A percentile compares a stretch with the other conserved stretches of the same genome.
Evolutionary conservation across 2,113 vertebrate genomes (phyloP).

Genomic region (Reinhardtius hippoglossoides): DNA sequence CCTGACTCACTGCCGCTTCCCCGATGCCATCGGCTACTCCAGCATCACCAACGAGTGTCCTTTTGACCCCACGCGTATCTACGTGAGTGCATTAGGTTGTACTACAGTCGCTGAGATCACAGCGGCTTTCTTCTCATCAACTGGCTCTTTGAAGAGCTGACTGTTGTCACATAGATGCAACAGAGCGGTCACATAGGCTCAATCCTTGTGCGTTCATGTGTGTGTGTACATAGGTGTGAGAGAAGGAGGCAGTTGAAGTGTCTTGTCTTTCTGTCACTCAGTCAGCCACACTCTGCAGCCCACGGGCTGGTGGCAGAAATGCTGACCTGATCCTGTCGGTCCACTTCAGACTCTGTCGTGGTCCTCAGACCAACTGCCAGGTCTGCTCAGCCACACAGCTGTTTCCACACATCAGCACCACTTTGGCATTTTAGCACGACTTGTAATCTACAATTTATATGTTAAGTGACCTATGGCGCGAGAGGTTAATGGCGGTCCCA

Average conservation of each 20-base stretch:
- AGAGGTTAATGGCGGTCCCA: slow-evolving; percentile 8
- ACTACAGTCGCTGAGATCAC: neutral
- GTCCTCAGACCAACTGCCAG: slow-evolving; percentile 41
- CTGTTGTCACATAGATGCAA: neutral
- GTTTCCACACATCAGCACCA: slow-evolving; percentile 18
- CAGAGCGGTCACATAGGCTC: neutral
- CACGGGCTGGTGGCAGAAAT: slow-evolving; percentile 21
- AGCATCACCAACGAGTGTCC: slow-evolving; percentile 85
- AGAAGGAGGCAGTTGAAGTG: slow-evolving; percentile 6
- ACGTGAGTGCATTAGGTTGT: slow-evolving; percentile 77
- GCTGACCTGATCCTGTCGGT: slow-evolving; percentile 46
- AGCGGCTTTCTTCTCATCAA: neutral
- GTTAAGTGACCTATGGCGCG: slow-evolving; percentile 31
- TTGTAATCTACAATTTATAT: slow-evolving; percentile 9
- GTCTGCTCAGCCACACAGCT: slow-evolving; percentile 40
- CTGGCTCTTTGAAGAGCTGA: neutral
- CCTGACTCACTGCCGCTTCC: slow-evolving; percentile 83
- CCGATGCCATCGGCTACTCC: slow-evolving; percentile 65
- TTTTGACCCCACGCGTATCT: slow-evolving; percentile 91
- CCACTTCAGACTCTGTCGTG: slow-evolving; percentile 33
- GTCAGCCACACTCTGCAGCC: slow-evolving; percentile 7
- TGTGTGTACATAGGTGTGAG: slow-evolving; percentile 4
- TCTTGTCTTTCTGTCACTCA: slow-evolving; percentile 16
- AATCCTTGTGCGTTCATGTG: neutral
- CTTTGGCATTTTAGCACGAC: slow-evolving; percentile 23